Evolutionary conservation across 2,113 vertebrate genomes (phyloP), one percentile per base, ranked within the genome.

Genomic region (Grammomys surdaster): DNA sequence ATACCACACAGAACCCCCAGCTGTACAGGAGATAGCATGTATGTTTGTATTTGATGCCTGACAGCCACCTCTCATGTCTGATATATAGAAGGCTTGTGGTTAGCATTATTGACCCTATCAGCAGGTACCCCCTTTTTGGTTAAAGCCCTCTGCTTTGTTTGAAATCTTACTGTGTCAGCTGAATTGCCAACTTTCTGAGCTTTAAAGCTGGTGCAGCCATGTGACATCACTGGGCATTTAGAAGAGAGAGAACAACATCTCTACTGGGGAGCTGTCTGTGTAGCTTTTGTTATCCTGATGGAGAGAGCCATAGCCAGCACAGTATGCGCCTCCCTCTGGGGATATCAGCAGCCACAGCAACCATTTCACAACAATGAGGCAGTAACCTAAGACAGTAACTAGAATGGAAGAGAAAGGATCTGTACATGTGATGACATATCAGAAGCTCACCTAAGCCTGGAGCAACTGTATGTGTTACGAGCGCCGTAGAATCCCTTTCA

Each of bases 41-140:
- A 77, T 73, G 91, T 78, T 94, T 31, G 48, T 51, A 76, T 80
- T 78, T 87, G 56, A 84, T 63, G n/a, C 33, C n/a, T 95, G 85
- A 69, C 28, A 88, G 76, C 19, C 43, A 60, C 33, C 19, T 87
- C 73, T 89, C 5, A 0, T n/a, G 14, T n/a, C 14, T 31, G 22
- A 31, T 19, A 60, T 40, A n/a, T 24, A 48, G 84, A 1, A 85
- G 69, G 36, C 43, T 65, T 58, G 58, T 28, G 78, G 69, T 0
- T 65, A 46, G 76, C 36, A 81, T 43, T 16, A 24, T 13, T 12
- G 81, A 58, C 5, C 20, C 67, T 3, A 2, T 54, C 24, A 46
- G 13, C 46, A 20, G 24, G 20, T 12, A 7, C 67, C 54, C 24
- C 43, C 24, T 58, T 81, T 36, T 48, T 77, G 63, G 60, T 84